Evolutionary conservation across 2,797 vertebrate species (phyloP).

Genomic region (Periparus ater): DNA sequence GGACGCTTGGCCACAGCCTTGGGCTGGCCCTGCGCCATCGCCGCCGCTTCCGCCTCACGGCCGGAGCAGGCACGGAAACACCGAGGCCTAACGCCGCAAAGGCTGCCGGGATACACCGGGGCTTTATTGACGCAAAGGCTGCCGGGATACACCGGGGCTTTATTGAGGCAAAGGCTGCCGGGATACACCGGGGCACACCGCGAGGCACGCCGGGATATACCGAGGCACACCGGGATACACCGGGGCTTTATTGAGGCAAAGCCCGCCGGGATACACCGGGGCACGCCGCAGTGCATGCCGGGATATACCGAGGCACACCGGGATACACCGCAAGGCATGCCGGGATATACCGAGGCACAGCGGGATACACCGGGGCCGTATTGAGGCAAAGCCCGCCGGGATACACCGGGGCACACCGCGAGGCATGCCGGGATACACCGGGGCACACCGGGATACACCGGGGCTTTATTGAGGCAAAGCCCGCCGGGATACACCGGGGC

Average conservation of each 20-base stretch:
- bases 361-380: not conserved
- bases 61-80: no score
- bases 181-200: no score
- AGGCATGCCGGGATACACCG: not conserved
- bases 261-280: not conserved
- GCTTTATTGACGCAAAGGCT: no score
- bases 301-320: not conserved
- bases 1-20: not conserved
- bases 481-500: not conserved
- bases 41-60: no score
- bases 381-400: not conserved
- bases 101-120: not conserved
- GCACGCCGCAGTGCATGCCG: accelerated
- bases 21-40: not conserved
- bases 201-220: not conserved
- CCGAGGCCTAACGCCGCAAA: no score
- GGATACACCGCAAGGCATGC: not conserved
- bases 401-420: not conserved
- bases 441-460: not conserved
- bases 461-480: no score
- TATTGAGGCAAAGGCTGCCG: no score
- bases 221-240: no score
- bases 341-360: not conserved
- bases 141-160: no score
- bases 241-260: no score